Conservation (phyloP, 2,797 vertebrate genomes). For the Gobionotothen gibberifrons region DNA sequence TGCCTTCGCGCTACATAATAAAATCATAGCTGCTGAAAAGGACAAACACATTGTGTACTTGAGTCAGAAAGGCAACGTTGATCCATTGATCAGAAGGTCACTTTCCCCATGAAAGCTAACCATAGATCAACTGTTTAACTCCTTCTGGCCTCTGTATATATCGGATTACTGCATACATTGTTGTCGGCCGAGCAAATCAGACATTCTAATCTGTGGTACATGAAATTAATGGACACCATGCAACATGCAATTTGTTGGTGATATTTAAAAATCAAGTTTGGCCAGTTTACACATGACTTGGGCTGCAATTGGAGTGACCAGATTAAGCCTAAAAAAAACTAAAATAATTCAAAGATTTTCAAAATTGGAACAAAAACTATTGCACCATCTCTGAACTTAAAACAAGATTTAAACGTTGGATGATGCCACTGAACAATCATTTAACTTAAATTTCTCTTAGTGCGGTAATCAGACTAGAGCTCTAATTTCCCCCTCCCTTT, state of each 20-base stretch:
- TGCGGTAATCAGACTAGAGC: slow-evolving; percentile 17
- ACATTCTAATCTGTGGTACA: not conserved
- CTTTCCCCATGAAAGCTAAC: not conserved
- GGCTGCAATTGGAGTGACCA: slow-evolving; percentile 15
- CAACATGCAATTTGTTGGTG: slow-evolving; percentile 14
- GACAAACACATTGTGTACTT: slow-evolving; percentile 35
- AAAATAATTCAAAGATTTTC: not conserved
- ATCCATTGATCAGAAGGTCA: slow-evolving; percentile 17
- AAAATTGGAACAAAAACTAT: slow-evolving; percentile 22
- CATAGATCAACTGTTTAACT: not conserved
- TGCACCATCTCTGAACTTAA: slow-evolving; percentile 53
- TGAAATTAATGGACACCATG: slow-evolving; percentile 1
- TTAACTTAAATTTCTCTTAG: slow-evolving; percentile 30
- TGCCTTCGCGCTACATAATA: slow-evolving; percentile 31
- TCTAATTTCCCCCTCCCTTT: slow-evolving; percentile 49
- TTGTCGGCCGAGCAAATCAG: not conserved
- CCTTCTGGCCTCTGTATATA: not conserved
- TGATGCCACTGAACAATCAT: slow-evolving; percentile 47
- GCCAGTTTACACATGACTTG: slow-evolving; percentile 14
- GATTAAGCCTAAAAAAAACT: slow-evolving; percentile 19
- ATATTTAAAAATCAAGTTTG: slow-evolving; percentile 34
- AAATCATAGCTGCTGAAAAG: slow-evolving; percentile 54
- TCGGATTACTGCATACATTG: not conserved
- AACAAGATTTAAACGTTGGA: slow-evolving; percentile 37
- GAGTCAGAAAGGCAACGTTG: slow-evolving; percentile 40